phyloP scores from a whole-genome alignment of 2,797 vertebrate species.

The Muscicapa striata region DNA sequence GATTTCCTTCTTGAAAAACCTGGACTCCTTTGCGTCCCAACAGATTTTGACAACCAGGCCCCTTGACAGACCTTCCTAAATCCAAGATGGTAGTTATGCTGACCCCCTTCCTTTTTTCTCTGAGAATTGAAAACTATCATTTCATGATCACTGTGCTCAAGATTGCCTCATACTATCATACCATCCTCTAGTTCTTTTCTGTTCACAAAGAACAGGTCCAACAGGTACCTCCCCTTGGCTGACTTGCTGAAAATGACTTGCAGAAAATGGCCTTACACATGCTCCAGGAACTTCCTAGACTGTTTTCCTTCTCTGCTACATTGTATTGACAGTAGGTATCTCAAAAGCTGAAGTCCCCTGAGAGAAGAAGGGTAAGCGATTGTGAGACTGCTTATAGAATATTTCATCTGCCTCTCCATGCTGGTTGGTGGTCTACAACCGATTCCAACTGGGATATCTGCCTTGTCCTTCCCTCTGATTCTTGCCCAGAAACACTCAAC shows the following conservation, averaged over 20 bases:
- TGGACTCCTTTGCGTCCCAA: background rate
- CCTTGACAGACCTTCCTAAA: background rate
- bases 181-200: background rate
- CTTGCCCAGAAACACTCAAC: background rate
- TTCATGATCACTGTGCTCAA: background rate
- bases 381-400: background rate
- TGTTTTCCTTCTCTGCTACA: background rate
- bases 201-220: background rate
- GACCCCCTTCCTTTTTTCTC: background rate
- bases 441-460: background rate
- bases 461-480: background rate
- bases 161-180: background rate
- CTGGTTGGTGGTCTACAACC: background rate
- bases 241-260: background rate
- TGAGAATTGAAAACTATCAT: background rate
- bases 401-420: background rate
- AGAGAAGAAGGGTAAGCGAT: background rate
- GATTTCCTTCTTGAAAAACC: background rate
- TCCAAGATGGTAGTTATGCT: background rate
- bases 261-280: background rate
- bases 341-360: background rate
- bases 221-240: background rate
- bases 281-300: background rate
- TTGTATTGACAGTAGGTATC: background rate
- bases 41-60: background rate